These are phyloP conservation scores for Hypocryptadius cinnamomeus DNA, from an alignment of 2,113 vertebrate genomes.

Conservation along the genomic window DNA sequence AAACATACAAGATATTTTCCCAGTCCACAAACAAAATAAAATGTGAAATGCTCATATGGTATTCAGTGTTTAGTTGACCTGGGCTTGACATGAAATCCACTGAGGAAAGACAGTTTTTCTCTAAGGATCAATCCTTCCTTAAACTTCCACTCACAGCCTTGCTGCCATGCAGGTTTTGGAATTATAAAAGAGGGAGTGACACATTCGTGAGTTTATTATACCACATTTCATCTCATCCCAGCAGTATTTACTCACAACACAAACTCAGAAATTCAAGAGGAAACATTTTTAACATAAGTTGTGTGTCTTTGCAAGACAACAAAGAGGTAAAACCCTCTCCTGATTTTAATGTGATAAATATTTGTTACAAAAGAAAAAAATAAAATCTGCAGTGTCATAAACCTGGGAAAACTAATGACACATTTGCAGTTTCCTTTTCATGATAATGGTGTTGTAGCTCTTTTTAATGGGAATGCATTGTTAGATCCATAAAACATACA, in stretches of 20 bases:
- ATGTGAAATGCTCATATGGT: neutral
- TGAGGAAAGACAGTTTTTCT: neutral
- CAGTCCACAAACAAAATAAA: neutral
- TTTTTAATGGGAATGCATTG: constrained; percentile 23
- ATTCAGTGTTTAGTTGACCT: neutral
- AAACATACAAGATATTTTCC: neutral
- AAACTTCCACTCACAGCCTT: neutral
- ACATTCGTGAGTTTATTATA: neutral
- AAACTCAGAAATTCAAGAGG: neutral
- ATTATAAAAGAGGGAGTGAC: neutral
- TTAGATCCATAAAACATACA: constrained; percentile 21
- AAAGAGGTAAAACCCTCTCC: neutral
- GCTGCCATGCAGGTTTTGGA: neutral
- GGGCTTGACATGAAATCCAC: neutral
- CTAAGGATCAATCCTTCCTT: neutral
- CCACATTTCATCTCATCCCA: neutral
- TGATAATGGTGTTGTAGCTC: constrained; percentile 19
- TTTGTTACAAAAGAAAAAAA: neutral
- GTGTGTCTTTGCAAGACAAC: neutral
- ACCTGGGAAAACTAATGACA: neutral
- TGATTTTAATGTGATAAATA: constrained; percentile 25
- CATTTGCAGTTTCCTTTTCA: constrained; percentile 4
- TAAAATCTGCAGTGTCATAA: neutral
- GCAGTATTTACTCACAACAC: neutral
- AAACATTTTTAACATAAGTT: neutral